A percentile compares a stretch with the other conserved stretches of the same genome.
Evolutionary conservation across 2,888 invertebrate species (phyloP).

Genomic region (Fragum fragum): DNA sequence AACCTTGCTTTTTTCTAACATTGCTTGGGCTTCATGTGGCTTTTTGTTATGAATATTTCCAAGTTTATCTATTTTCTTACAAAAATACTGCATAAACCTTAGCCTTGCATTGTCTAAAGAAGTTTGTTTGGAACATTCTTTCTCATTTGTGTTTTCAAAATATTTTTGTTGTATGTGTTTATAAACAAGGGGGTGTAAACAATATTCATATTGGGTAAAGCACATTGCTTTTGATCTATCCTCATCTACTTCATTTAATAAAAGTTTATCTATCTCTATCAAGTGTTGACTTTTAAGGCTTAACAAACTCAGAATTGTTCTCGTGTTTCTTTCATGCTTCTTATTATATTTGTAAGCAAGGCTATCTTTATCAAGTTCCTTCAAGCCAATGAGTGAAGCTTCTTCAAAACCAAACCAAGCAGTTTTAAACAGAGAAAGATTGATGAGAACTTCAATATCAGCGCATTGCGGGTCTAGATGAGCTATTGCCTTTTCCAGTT

Average conservation of each 20-base stretch:
- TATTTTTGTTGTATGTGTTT: conserved; percentile 5
- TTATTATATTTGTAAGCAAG: neutral
- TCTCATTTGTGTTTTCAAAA: neutral
- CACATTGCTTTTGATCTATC: neutral
- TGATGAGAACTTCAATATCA: conserved; percentile 1
- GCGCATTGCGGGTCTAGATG: neutral
- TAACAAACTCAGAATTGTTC: neutral
- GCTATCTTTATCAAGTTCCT: neutral
- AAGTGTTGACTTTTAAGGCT: neutral
- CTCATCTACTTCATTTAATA: neutral
- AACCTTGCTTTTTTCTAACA: conserved; percentile 35
- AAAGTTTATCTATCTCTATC: conserved; percentile 16
- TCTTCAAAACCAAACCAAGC: conserved; percentile 22
- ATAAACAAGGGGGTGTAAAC: conserved; percentile 37
- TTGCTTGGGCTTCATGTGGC: conserved; percentile 14
- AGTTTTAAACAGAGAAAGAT: conserved; percentile 24
- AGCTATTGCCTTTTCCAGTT: neutral
- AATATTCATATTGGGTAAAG: conserved; percentile 3
- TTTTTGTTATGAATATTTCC: conserved; percentile 29
- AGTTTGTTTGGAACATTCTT: neutral
- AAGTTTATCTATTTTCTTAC: conserved; percentile 26
- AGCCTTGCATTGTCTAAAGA: neutral
- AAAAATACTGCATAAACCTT: conserved; percentile 16
- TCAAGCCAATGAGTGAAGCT: neutral
- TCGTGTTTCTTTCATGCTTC: neutral